Percentiles rank a stretch among this genome's conserved stretches.
Evolutionary conservation across 2,888 invertebrate genomes (phyloP).

Genomic region (Cantharis rustica): DNA sequence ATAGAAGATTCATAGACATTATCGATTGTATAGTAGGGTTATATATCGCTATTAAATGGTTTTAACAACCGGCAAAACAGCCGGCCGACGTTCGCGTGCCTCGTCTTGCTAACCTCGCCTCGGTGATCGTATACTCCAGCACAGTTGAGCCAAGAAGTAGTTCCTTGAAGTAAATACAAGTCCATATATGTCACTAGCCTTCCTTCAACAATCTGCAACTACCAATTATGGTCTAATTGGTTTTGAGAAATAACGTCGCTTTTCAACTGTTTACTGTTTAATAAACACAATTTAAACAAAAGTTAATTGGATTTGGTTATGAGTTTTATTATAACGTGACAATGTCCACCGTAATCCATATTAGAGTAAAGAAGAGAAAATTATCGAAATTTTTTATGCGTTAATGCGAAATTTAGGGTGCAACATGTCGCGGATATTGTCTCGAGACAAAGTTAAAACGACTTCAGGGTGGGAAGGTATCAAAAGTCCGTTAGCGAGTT

Average conservation of each 20-base stretch:
- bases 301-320: slow-evolving; percentile 22
- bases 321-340: neutral
- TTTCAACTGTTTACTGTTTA: slow-evolving; percentile 53
- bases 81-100: slow-evolving; percentile 30
- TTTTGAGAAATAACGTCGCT: slow-evolving; percentile 57
- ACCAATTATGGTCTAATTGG: slow-evolving; percentile 59
- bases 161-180: slow-evolving; percentile 57
- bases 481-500: slow-evolving; percentile 36
- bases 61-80: slow-evolving; percentile 3
- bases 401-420: slow-evolving; percentile 23
- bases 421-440: slow-evolving; percentile 28
- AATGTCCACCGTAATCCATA: neutral
- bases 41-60: slow-evolving; percentile 35
- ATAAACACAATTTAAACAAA: slow-evolving; percentile 49
- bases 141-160: slow-evolving; percentile 47
- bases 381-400: slow-evolving; percentile 15
- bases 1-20: slow-evolving; percentile 44
- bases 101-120: slow-evolving; percentile 38
- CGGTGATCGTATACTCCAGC: slow-evolving; percentile 51
- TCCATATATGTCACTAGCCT: slow-evolving; percentile 56
- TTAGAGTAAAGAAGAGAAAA: neutral
- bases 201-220: slow-evolving; percentile 56
- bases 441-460: slow-evolving; percentile 30
- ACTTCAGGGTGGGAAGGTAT: slow-evolving; percentile 33
- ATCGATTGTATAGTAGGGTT: slow-evolving; percentile 43